Evolutionary conservation across 53 echinoderm and acorn worm genomes (phyloP), one percentile per base, ranked within the genome.

Genomic region (Crossaster papposus): DNA sequence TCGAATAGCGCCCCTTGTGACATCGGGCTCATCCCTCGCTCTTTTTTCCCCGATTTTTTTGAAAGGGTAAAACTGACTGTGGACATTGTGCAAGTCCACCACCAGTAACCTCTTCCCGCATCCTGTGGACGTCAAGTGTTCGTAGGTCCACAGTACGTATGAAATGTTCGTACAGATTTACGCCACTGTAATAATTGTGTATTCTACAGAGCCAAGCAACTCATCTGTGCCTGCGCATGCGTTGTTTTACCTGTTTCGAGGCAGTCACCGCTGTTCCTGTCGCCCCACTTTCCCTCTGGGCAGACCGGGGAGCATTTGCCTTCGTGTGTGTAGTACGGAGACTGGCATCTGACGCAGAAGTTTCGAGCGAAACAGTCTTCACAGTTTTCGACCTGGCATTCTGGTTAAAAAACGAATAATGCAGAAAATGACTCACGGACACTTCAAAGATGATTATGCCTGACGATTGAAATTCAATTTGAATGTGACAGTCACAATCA

Each of bases 301-400:
- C 99, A 99, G 18, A 74, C 70, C 34, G 88, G 62, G 50, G 91
- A 86, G 81, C 99, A 99, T 38, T 91, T 90, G 8, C 99, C 99
- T 15, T 91, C 80, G 53, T 93, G 72, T 1, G 93, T 80, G 50
- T 89, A 91, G 85, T 89, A 95, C 30, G 96, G 93, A 17, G 96
- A 81, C 79, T 85, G 80, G 81, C 99, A 99, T 22, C 89, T 77
- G 14, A 94, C 79, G 79, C 99, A 99, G 64, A 93, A 93, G 38
- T 52, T 89, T 31, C 93, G 93, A 72, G 86, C 91, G 89, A 81
- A 91, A 54, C 99, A 99, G 11, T 80, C 72, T 26, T 92, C 94
- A 72, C 99, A 99, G 83, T 96, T 93, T 12, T 96, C 94, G 23
- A 96, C 92, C 71, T 88, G 83, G 36, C 99, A 99, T 81, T 93